Evolutionary conservation across 2,888 invertebrate species (phyloP), one percentile per base, ranked within the genome.

Genomic region (Tenthredo mesomela): DNA sequence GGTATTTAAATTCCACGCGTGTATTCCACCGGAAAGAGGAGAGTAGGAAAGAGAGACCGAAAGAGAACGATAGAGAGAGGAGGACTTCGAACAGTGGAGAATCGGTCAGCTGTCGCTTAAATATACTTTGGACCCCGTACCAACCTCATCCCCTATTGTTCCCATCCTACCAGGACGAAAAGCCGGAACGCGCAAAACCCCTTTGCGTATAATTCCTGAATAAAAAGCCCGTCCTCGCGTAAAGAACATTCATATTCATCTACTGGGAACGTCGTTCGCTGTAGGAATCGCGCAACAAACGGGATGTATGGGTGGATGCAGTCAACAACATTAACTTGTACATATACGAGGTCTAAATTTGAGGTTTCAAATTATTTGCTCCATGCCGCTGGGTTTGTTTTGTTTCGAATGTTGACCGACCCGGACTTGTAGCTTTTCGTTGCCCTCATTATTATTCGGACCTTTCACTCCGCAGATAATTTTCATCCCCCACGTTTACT

Each of bases 71-170:
- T 84, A 40, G 85, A 21, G 61, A 65, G 29, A 80, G 82, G 75
- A 33, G 84, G 29, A 58, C 21, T 43, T 29, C 29, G 50, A n/a
- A 40, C 58, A 50, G 58, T 61, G 61, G 58, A 50, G 58, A 61
- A 80, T 80, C 80, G 80, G 80, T 80, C 80, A 80, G 80, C 80
- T 80, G 80, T 80, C 80, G 80, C 80, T 61, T 80, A 80, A 80
- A 61, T 61, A 61, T n/a, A 77, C 77, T 77, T 15, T 29, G 9
- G 7, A 15, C 47, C 77, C 77, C 50, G 12, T 9, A 1, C 77
- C 18, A 29, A 33, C 33, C 18, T 67, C 33, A 67, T 29, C 67
- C 67, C 33, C 33, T 15, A 33, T 29, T 29, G 3, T 21, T 7
- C 43, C 43, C 43, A 15, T 43, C 43, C 71, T n/a, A 25, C 40